Conservation (phyloP, 2,113 vertebrate species). For the Rhinolophus sinicus region DNA sequence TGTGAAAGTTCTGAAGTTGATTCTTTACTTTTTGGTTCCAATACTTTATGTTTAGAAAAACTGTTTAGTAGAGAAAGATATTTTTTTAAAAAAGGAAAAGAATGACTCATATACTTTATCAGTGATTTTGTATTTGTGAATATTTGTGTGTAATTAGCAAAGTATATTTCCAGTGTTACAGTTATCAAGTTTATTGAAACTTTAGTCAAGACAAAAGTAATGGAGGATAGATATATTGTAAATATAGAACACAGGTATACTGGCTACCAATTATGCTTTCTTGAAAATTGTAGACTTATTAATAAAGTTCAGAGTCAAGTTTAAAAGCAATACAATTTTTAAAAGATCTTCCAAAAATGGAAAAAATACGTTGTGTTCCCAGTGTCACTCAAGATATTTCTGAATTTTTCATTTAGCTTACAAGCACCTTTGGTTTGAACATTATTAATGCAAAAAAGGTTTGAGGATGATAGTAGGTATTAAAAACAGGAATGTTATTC, state of each 20-base stretch:
- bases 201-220: not conserved
- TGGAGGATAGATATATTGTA: not conserved
- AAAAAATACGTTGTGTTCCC: not conserved
- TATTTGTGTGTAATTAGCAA: constrained; percentile 1
- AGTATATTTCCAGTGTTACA: not conserved
- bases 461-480: constrained; percentile 12
- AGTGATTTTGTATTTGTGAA: not conserved
- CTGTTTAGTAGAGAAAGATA: not conserved
- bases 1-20: not conserved
- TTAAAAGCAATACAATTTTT: not conserved
- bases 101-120: not conserved
- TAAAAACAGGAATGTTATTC: not conserved
- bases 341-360: not conserved
- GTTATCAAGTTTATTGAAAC: not conserved
- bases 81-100: not conserved
- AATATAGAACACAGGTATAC: not conserved
- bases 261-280: not conserved
- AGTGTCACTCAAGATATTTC: not conserved
- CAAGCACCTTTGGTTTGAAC: not conserved
- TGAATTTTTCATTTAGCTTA: constrained; percentile 3
- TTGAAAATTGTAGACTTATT: constrained; percentile 12
- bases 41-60: constrained; percentile 41
- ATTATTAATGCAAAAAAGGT: not conserved
- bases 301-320: not conserved
- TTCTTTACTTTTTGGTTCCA: not conserved